Evolutionary conservation across 2,888 invertebrate species (phyloP).

Genomic region (Oligia strigilis): DNA sequence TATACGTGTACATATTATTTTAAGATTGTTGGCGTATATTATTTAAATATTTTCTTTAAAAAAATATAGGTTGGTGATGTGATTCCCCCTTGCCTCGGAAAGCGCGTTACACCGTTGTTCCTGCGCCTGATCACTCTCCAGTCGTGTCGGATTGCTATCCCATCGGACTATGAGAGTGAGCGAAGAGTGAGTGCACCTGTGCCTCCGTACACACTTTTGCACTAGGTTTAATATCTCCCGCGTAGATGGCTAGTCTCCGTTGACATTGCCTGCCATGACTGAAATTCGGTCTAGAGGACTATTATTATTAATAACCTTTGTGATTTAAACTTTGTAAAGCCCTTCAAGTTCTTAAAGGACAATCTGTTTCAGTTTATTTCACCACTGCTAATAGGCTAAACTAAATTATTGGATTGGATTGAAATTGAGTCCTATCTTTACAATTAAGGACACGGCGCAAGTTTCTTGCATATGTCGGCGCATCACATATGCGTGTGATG

Average conservation of each 20-base stretch:
- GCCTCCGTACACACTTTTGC: background rate
- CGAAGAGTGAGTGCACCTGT: background rate
- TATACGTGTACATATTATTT: background rate
- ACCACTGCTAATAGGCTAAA: background rate
- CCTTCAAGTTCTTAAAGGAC: constrained; percentile 2
- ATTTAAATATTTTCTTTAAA: background rate
- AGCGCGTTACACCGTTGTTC: too few relatives aligned
- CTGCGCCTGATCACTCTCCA: background rate
- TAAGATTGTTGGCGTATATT: background rate
- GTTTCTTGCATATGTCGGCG: too few relatives aligned
- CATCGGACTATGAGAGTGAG: background rate
- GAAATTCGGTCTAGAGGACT: background rate
- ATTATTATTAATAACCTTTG: background rate
- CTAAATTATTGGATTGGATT: too few relatives aligned
- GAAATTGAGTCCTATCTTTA: too few relatives aligned
- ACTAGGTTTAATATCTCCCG: background rate
- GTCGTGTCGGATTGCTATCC: background rate
- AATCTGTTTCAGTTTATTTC: background rate
- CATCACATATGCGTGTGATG: too few relatives aligned
- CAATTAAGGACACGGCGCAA: too few relatives aligned
- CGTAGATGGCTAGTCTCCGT: background rate
- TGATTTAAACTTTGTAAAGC: background rate
- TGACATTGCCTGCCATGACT: background rate
- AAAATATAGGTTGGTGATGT: background rate
- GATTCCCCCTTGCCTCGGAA: background rate